These are phyloP conservation scores for Poeciliopsis occidentalis DNA, from an alignment of 2,113 vertebrate genomes.

Conservation along the genomic window DNA sequence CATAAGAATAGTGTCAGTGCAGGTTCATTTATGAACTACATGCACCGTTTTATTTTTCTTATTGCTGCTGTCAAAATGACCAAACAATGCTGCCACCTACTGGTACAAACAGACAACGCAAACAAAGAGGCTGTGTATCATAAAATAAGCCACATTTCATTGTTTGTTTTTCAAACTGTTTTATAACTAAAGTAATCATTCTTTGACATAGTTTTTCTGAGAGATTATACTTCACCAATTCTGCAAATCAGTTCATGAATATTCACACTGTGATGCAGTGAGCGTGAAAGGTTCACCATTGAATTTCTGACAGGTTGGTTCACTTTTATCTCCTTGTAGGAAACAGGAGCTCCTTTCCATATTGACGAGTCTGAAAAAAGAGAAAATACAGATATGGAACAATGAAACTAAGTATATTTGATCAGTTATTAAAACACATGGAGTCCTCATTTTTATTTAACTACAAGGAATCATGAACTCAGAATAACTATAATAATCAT, in stretches of 20 bases:
- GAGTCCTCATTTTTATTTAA: background rate
- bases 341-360: constrained; percentile 39
- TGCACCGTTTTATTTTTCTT: background rate
- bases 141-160: constrained; percentile 24
- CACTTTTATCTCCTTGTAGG: constrained; percentile 70
- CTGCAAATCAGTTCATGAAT: background rate
- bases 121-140: background rate
- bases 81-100: constrained; percentile 54
- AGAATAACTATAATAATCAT: too few species aligned
- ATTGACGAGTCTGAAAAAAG: constrained; percentile 49
- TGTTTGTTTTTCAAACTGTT: constrained; percentile 3
- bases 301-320: constrained; percentile 54
- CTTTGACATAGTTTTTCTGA: background rate
- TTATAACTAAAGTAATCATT: background rate
- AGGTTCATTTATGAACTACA: background rate
- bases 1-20: background rate
- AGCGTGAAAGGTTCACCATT: constrained; percentile 13
- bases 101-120: constrained; percentile 26
- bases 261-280: background rate
- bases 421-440: background rate
- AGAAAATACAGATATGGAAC: background rate
- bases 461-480: background rate
- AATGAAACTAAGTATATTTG: background rate
- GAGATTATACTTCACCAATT: background rate
- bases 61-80: background rate